phyloP scores from a whole-genome alignment of 2,888 invertebrate species.

The Caenorhabditis panamensis region DNA sequence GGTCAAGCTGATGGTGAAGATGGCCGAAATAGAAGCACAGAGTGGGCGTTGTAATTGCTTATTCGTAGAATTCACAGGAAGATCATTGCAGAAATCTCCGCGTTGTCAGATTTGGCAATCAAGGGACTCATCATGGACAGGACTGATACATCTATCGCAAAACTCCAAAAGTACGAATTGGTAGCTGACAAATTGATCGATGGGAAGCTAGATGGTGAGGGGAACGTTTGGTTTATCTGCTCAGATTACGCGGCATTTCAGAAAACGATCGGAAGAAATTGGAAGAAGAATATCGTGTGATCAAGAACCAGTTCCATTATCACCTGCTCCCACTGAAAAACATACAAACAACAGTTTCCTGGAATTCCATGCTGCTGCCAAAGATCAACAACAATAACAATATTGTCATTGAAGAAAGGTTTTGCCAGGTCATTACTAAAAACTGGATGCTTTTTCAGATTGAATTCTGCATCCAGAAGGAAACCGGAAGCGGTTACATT shows the following conservation, averaged over 20 bases:
- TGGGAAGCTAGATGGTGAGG: conserved; percentile 71
- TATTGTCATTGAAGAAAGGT: conserved; percentile 42
- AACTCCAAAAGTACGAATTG: conserved; percentile 77
- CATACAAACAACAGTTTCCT: conserved; percentile 73
- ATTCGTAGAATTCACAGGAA: conserved; percentile 8
- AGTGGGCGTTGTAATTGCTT: conserved; percentile 84
- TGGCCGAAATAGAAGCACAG: conserved; percentile 94
- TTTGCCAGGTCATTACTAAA: neutral
- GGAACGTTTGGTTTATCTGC: neutral
- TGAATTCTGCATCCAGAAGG: conserved; percentile 28
- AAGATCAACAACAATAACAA: conserved; percentile 60
- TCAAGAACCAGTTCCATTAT: conserved; percentile 80
- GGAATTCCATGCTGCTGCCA: conserved; percentile 78
- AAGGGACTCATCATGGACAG: conserved; percentile 74
- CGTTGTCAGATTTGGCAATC: conserved; percentile 77
- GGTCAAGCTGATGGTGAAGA: conserved; percentile 90
- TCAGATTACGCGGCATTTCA: conserved; percentile 26
- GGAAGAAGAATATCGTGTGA: conserved; percentile 77
- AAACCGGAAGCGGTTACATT: conserved; percentile 33
- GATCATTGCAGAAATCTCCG: conserved; percentile 75
- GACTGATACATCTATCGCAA: conserved; percentile 78
- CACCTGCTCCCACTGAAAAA: conserved; percentile 78
- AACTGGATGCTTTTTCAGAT: conserved; percentile 18
- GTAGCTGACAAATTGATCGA: conserved; percentile 79
- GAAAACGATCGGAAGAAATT: conserved; percentile 74